A percentile compares a stretch with the other conserved stretches of the same genome.
Evolutionary conservation across 2,888 invertebrate species (phyloP).

Genomic region (Ceraclea dissimilis): DNA sequence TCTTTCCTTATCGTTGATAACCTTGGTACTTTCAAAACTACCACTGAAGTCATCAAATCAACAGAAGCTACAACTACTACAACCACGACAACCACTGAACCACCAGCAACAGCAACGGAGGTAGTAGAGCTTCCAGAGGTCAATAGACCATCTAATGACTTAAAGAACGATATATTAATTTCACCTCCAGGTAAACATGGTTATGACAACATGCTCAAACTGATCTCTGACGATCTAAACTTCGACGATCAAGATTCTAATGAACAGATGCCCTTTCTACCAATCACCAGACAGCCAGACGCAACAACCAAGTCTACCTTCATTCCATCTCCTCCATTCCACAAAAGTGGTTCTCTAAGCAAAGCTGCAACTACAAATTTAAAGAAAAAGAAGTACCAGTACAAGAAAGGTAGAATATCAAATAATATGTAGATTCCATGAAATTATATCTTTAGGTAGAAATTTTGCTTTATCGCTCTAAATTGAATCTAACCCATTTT

Average conservation of each 20-base stretch:
- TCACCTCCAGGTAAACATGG: conserved; percentile 22
- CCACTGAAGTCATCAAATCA: not conserved
- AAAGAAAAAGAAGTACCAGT: conserved; percentile 20
- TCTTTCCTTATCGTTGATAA: conserved; percentile 31
- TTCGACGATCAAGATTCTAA: conserved; percentile 24
- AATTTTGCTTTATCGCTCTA: too few species aligned
- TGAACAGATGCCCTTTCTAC: conserved; percentile 28
- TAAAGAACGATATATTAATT: not conserved
- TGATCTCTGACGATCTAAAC: conserved; percentile 23
- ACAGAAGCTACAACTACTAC: not conserved
- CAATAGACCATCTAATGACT: not conserved
- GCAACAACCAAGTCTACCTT: conserved; percentile 39
- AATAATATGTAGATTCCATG: too few species aligned
- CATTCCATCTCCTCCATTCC: conserved; percentile 40
- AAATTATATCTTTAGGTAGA: too few species aligned
- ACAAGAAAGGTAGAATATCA: conserved; percentile 20
- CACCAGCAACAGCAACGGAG: conserved; percentile 45
- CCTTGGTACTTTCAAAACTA: not conserved
- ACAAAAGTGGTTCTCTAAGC: conserved; percentile 30
- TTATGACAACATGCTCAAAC: conserved; percentile 23
- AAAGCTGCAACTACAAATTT: conserved; percentile 26
- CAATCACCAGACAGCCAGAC: conserved; percentile 30
- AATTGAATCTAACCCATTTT: not conserved
- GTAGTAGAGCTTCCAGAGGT: conserved; percentile 18
- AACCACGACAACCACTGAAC: conserved; percentile 28